These are phyloP conservation scores for Cairina moschata DNA, from an alignment of 2,113 vertebrate genomes.

Conservation along the genomic window DNA sequence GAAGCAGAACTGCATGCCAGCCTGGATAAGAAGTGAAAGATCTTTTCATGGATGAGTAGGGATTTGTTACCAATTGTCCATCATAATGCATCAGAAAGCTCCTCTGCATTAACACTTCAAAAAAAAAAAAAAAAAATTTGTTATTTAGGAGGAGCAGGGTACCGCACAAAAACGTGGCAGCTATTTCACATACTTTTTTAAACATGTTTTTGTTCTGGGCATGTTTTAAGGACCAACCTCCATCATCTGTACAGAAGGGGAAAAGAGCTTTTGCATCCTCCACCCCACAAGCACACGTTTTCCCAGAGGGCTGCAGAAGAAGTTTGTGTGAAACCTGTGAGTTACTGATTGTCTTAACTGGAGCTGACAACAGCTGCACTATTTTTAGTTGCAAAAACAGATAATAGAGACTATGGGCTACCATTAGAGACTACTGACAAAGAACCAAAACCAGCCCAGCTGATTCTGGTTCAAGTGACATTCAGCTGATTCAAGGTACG, in stretches of 20 bases:
- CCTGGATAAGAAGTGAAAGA: conserved; percentile 89
- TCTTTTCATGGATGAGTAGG: neutral
- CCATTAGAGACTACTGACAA: neutral
- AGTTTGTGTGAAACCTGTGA: neutral
- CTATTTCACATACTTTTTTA: conserved; percentile 47
- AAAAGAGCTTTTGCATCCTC: neutral
- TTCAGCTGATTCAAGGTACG: neutral
- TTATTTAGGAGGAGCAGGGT: conserved; percentile 32
- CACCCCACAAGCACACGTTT: neutral
- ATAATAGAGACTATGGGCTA: neutral
- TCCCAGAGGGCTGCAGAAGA: neutral
- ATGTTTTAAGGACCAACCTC: neutral
- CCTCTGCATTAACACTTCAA: neutral
- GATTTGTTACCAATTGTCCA: neutral
- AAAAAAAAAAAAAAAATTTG: neutral
- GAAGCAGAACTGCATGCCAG: conserved; percentile 93
- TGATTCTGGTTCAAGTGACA: neutral
- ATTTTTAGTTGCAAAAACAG: neutral
- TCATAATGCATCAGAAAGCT: neutral
- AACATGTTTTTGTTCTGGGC: neutral
- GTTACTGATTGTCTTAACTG: neutral
- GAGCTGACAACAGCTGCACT: neutral
- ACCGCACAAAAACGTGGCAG: conserved; percentile 64
- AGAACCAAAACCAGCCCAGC: neutral
- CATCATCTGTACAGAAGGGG: neutral